Evolutionary conservation across 2,797 vertebrate genomes (phyloP).

Genomic region (Neosilurus hyrtlii): DNA sequence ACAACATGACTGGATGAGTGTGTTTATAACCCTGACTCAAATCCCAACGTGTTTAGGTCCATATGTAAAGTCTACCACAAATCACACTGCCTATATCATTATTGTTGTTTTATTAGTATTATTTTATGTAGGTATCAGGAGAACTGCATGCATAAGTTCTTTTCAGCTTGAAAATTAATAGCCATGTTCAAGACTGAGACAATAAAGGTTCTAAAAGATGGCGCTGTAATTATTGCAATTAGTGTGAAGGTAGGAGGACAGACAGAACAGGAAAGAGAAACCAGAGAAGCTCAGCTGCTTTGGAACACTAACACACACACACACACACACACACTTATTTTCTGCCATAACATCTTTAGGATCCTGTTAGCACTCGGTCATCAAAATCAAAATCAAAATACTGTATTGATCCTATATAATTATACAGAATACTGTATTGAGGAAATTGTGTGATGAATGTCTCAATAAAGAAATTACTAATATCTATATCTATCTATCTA

Average conservation of each 20-base stretch:
- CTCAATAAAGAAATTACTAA: no score
- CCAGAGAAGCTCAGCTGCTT: conserved; percentile 27
- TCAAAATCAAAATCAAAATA: no score
- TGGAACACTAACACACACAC: conserved; percentile 15
- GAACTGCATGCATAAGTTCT: conserved; percentile 50
- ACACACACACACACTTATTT: background rate
- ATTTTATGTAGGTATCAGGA: conserved; percentile 30
- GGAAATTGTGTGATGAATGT: no score
- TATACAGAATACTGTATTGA: no score
- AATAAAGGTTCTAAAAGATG: conserved; percentile 55
- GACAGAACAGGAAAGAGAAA: conserved; percentile 41
- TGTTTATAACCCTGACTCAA: background rate
- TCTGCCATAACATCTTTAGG: background rate
- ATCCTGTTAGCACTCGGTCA: background rate
- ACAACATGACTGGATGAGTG: conserved; percentile 3
- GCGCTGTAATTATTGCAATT: conserved; percentile 86
- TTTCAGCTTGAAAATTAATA: conserved; percentile 79
- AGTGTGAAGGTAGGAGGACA: conserved; percentile 76
- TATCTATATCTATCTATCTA: no score
- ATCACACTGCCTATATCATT: background rate
- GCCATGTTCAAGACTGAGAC: conserved; percentile 67
- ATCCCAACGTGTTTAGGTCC: background rate
- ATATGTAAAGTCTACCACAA: background rate
- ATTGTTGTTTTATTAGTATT: background rate
- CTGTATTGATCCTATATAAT: no score